A percentile compares a stretch with the other conserved stretches of the same genome.
These are phyloP conservation scores for Lithobates pipiens DNA, from an alignment of 2,797 vertebrate genomes.

Conservation along the genomic window DNA sequence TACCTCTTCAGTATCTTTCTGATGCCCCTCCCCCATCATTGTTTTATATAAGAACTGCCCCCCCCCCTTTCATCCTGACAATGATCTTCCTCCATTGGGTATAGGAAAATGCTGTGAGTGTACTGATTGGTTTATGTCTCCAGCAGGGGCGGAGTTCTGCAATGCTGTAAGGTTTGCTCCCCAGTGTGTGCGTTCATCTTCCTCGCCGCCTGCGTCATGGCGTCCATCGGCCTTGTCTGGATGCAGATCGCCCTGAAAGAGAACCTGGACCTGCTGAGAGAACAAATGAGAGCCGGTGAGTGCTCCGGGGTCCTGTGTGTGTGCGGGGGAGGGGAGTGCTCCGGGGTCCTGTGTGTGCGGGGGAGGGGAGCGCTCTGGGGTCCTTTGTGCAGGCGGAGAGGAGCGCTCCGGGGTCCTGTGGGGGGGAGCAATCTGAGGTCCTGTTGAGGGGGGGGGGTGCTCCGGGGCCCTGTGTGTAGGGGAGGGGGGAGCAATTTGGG, in stretches of 20 bases:
- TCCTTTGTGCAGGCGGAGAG: no score
- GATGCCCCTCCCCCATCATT: not conserved
- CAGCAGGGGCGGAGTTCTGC: constrained; percentile 84
- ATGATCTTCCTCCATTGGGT: not conserved
- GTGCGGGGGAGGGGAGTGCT: no score
- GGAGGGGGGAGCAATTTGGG: no score
- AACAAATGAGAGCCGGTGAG: constrained; percentile 89
- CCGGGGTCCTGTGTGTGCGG: no score
- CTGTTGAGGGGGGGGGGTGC: no score
- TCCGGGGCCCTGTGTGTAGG: no score
- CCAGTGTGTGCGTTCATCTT: constrained; percentile 92
- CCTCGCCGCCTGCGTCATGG: constrained; percentile 91
- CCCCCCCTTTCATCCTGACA: not conserved
- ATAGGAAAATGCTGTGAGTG: no score
- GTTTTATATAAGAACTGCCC: not conserved
- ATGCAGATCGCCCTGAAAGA: constrained; percentile 98
- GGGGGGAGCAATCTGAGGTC: no score
- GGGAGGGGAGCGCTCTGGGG: no score
- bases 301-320: no score
- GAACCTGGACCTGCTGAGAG: constrained; percentile 91
- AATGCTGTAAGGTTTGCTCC: constrained; percentile 94
- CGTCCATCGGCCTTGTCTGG: constrained; percentile 94
- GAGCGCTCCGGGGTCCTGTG: no score
- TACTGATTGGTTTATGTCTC: constrained; percentile 42
- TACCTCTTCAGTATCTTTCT: not conserved